Base-by-base conservation (phyloP, 1,140 invertebrate genomes). In the Aphelinus certus region DNA sequence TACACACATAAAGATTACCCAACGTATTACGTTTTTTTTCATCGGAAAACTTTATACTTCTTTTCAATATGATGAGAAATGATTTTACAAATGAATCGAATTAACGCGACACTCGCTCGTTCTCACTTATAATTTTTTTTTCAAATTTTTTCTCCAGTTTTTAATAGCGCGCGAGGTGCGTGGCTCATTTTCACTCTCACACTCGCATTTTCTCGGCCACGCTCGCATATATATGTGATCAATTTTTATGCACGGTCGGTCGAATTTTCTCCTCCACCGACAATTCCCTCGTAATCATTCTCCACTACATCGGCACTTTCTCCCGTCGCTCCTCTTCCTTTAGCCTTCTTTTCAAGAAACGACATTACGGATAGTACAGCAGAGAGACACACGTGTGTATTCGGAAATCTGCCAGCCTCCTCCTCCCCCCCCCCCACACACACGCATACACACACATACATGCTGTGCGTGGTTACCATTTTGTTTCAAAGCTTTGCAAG, bases 31-130 rank as follows among this genome's bases (percentile, higher is more conserved):
- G 83, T 82, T 71, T 69, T 74, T 67, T 68, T 68, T 64, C 65
- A 48, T 84, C 82, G 83, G 84, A 88, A 89, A 88, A 88, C 83
- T 87, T 83, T 88, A 87, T 88, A 85, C 83, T 87, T 82, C 82
- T 79, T 81, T 78, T 78, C 78, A 78, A 82, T 82, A 85, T 82
- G 87, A 87, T 85, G 87, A 89, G 84, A 88, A 89, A 86, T 87
- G 85, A 88, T 88, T 69, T 88, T 89, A 89, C 88, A 89, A 89
- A 89, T 89, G 83, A 88, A 88, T 46, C 85, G 85, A 83, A 81
- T 82, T 82, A 81, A 65, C 81, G 71, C 79, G 77, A 81, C 81
- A 82, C 81, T 81, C 81, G 79, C 79, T 79, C 75, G 58, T 76
- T 67, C 72, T 58, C 66, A 53, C 70, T 66, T 47, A 53, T 63